These are phyloP conservation scores for Chelidonichthys spinosus DNA, from an alignment of 2,797 vertebrate species.

Conservation along the genomic window DNA sequence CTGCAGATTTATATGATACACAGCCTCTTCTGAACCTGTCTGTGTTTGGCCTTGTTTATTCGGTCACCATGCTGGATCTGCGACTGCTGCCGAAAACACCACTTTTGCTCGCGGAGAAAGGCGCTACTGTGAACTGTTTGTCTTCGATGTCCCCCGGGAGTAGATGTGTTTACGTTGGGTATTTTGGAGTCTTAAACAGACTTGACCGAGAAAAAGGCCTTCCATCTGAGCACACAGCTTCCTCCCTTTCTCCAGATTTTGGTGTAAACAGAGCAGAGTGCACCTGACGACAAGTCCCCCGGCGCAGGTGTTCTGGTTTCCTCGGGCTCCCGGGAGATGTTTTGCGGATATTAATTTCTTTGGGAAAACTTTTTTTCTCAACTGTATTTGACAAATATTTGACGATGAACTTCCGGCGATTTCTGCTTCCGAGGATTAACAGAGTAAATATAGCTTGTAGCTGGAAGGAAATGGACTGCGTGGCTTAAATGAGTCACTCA, in stretches of 20 bases:
- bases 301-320: conserved; percentile 26
- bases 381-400: conserved; percentile 16
- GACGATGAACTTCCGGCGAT: neutral
- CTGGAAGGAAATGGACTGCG: conserved; percentile 1
- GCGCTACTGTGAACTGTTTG: conserved; percentile 63
- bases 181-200: conserved; percentile 66
- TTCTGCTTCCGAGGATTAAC: neutral
- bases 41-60: conserved; percentile 54
- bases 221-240: conserved; percentile 34
- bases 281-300: neutral
- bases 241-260: conserved; percentile 43
- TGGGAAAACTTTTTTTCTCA: conserved; percentile 18
- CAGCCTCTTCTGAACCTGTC: neutral
- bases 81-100: conserved; percentile 58
- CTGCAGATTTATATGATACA: neutral
- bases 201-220: conserved; percentile 32
- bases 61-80: conserved; percentile 50
- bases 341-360: conserved; percentile 15
- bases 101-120: conserved; percentile 62
- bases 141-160: conserved; percentile 58
- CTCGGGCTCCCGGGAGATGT: conserved; percentile 33
- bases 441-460: conserved; percentile 24
- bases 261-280: conserved; percentile 24
- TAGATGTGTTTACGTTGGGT: conserved; percentile 70
- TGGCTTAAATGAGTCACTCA: neutral